Evolutionary conservation across 2,113 vertebrate species (phyloP).

Genomic region (Ginglymostoma cirratum): DNA sequence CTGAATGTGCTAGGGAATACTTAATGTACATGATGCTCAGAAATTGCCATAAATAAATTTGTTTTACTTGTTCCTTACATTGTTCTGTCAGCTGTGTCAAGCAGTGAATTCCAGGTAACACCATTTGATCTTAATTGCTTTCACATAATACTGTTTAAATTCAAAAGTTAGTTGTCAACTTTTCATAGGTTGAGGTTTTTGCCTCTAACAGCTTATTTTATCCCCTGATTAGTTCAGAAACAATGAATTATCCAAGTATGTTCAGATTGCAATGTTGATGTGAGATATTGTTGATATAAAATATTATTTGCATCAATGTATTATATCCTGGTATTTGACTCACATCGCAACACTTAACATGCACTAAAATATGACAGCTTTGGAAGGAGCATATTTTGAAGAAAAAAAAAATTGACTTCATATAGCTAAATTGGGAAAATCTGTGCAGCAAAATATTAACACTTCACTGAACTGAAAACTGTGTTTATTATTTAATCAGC

Average conservation of each 20-base stretch:
- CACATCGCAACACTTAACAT: background rate
- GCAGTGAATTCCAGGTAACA: background rate
- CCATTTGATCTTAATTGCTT: background rate
- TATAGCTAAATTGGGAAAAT: background rate
- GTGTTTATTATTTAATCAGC: background rate
- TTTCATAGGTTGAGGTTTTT: background rate
- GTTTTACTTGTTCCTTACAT: background rate
- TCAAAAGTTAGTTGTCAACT: background rate
- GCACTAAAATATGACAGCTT: background rate
- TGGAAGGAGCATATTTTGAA: background rate
- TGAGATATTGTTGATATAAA: background rate
- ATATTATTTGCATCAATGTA: background rate
- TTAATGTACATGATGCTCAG: background rate
- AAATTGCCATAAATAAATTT: constrained; percentile 12
- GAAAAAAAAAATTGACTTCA: background rate
- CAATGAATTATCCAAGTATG: background rate
- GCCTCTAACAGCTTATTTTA: background rate
- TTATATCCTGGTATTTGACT: background rate
- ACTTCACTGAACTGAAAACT: background rate
- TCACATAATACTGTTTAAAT: background rate
- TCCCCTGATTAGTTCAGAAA: background rate
- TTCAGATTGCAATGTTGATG: background rate
- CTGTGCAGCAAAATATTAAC: background rate
- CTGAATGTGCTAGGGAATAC: background rate
- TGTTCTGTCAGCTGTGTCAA: background rate